Evolutionary conservation across 2,797 vertebrate species (phyloP).

Genomic region (Sebastes nivosus): DNA sequence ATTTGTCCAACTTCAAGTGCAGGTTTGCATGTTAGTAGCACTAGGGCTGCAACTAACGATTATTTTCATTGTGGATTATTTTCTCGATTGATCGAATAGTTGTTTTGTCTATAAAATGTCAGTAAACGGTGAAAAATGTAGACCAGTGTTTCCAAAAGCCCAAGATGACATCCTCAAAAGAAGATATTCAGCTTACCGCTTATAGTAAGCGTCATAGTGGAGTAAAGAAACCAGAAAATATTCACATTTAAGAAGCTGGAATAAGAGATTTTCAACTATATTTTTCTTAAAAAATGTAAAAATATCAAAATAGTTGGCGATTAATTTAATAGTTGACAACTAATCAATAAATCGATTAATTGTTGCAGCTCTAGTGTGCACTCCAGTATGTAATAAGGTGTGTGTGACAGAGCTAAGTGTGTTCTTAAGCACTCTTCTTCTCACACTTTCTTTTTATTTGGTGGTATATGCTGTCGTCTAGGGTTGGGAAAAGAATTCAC

Average conservation of each 20-base stretch:
- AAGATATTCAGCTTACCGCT: too few relatives aligned
- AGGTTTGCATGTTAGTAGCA: background rate
- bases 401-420: conserved; percentile 23
- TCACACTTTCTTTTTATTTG: background rate
- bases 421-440: conserved; percentile 18
- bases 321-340: background rate
- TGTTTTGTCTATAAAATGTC: background rate
- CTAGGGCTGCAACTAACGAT: too few relatives aligned
- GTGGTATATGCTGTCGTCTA: too few relatives aligned
- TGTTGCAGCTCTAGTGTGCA: background rate
- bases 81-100: rapidly evolving
- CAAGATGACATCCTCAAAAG: too few relatives aligned
- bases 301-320: background rate
- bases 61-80: background rate
- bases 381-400: conserved; percentile 31
- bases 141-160: too few relatives aligned
- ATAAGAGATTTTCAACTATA: too few relatives aligned
- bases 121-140: background rate
- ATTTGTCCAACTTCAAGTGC: conserved; percentile 1
- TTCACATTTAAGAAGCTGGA: too few relatives aligned
- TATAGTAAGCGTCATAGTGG: too few relatives aligned
- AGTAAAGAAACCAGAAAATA: too few relatives aligned
- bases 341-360: background rate
- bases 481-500: too few relatives aligned
- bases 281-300: too few relatives aligned